These are phyloP conservation scores for Elephantulus edwardii DNA, from an alignment of 2,113 vertebrate genomes.

Conservation along the genomic window DNA sequence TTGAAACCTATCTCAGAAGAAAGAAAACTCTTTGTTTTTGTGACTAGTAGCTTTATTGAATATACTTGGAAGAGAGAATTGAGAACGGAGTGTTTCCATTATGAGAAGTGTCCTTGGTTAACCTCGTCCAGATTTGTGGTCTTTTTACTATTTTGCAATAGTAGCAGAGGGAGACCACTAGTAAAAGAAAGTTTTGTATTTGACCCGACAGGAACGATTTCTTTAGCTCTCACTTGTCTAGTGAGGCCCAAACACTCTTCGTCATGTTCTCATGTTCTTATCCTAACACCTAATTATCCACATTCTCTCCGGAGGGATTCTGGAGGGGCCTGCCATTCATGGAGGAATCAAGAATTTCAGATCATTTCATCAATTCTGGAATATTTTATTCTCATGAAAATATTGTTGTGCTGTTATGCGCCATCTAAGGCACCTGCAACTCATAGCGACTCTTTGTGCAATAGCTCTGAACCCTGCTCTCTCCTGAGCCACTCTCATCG, in stretches of 20 bases:
- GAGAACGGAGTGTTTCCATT: not conserved
- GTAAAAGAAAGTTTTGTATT: not conserved
- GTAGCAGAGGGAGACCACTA: not conserved
- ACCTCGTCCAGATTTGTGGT: not conserved
- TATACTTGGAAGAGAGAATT: not conserved
- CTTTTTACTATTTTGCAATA: not conserved
- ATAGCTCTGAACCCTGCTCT: too few relatives aligned
- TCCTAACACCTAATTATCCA: accelerated
- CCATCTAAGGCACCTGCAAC: too few relatives aligned
- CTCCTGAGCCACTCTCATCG: too few relatives aligned
- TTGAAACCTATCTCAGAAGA: not conserved
- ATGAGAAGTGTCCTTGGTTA: not conserved
- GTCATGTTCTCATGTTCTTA: not conserved
- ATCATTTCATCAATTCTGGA: not conserved
- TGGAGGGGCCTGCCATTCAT: not conserved
- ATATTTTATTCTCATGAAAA: not conserved
- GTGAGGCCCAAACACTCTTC: not conserved
- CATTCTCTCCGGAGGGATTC: not conserved
- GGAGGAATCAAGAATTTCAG: not conserved
- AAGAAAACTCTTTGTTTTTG: not conserved
- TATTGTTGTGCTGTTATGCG: too few relatives aligned
- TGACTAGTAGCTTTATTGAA: not conserved
- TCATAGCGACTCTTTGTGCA: too few relatives aligned
- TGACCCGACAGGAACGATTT: not conserved
- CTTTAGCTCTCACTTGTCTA: not conserved